Evolutionary conservation across 1,140 invertebrate genomes (phyloP).

Genomic region (Temnothorax curvispinosus): DNA sequence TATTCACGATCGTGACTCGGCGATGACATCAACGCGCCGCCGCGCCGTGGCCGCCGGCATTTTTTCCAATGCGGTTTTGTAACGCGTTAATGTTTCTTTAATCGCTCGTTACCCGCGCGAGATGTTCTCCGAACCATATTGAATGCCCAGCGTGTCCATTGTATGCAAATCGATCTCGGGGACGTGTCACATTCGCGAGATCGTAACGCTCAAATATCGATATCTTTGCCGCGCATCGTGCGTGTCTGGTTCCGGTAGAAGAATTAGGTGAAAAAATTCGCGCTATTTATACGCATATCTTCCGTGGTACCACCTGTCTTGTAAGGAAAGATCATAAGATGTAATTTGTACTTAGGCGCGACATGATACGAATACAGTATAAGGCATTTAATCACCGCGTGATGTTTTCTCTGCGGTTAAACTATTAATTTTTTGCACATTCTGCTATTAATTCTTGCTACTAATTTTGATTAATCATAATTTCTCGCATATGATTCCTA

Average conservation of each 20-base stretch:
- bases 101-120: slow-evolving; percentile 51
- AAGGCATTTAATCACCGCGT: neutral
- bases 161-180: slow-evolving; percentile 51
- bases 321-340: neutral
- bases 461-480: neutral
- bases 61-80: slow-evolving; percentile 48
- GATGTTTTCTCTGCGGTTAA: neutral
- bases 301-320: neutral
- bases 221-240: slow-evolving; percentile 17
- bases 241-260: neutral
- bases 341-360: neutral
- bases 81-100: slow-evolving; percentile 61
- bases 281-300: neutral
- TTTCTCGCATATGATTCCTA: too few species aligned
- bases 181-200: slow-evolving; percentile 39
- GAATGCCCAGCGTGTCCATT: slow-evolving; percentile 33
- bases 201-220: slow-evolving; percentile 53
- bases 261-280: neutral
- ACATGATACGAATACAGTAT: neutral
- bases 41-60: neutral
- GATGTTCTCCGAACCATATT: slow-evolving; percentile 56
- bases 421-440: neutral
- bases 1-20: slow-evolving; percentile 55
- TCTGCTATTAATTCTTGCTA: neutral
- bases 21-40: slow-evolving; percentile 56